Base-by-base conservation (phyloP, 2,113 vertebrate species). In the Buteo buteo region DNA sequence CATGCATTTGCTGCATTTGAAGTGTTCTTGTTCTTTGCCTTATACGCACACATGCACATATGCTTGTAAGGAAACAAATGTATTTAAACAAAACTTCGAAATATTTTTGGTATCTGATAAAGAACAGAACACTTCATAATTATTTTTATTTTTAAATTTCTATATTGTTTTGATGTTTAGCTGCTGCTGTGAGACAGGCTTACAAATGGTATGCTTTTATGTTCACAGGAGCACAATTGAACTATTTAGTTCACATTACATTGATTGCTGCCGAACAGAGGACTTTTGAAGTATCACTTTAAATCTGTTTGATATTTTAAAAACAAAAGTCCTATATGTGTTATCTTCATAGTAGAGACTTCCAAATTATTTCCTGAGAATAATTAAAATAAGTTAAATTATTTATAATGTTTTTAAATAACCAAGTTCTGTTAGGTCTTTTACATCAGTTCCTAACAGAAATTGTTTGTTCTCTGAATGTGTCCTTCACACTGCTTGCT, bases 381-480 rank as follows among this genome's bases (percentile, higher is more conserved):
- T 82, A 96, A 96, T 85, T 91, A 88, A 91, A 89, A 49, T 52
- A 62, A 82, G 34, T 55, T 90, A 79, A 77, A 92, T 94, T 87
- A 85, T 90, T 92, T 83, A 76, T 64, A 71, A 59, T 25, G 49
- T 61, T 58, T 61, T 24, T 2, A 67, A 40, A 42, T 26, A 71
- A 26, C 7, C 15, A 57, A 32, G 6, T 65, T 78, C 55, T 66
- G 12, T 67, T 70, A 88, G 50, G 61, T n/a, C 42, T 78, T 89
- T 69, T 26, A 90, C 65, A 58, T 69, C 21, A 76, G 18, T 57
- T 40, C 42, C 21, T 83, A 66, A 62, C 34, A 73, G 69, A 49
- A 80, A 76, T 31, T 24, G 19, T 67, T 70, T 93, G 31, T 70
- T 94, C 69, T 89, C 45, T 71, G 61, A 71, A 52, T 0, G 2